phyloP scores from a whole-genome alignment of 1,140 invertebrate genomes.

The Brachionus calyciflorus region DNA sequence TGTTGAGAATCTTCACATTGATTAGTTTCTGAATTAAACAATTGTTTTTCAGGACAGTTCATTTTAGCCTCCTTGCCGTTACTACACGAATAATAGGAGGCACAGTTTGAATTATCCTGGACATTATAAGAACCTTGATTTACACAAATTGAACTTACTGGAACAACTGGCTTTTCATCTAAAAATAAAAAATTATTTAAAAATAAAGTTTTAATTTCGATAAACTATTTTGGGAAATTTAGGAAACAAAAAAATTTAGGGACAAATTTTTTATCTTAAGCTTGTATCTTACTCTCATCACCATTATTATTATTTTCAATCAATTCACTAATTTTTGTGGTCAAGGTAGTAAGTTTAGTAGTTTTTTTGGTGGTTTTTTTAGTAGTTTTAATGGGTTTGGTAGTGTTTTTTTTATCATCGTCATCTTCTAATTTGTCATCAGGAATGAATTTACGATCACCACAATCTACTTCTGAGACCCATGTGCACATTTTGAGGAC shows the following conservation, averaged over 20 bases:
- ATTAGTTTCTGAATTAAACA: slow-evolving; percentile 31
- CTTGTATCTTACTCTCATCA: slow-evolving; percentile 16
- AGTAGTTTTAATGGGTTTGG: slow-evolving; percentile 3
- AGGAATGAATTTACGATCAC: slow-evolving; percentile 3
- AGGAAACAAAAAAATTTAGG: too few relatives aligned
- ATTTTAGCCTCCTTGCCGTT: slow-evolving; percentile 25
- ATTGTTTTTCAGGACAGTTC: slow-evolving; percentile 37
- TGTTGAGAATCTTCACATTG: slow-evolving; percentile 44
- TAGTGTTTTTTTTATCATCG: slow-evolving; percentile 21
- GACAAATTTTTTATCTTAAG: too few relatives aligned
- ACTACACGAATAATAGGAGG: slow-evolving; percentile 27
- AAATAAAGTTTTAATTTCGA: not conserved
- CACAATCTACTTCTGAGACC: slow-evolving; percentile 31
- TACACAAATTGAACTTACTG: not conserved
- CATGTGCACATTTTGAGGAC: slow-evolving; percentile 28
- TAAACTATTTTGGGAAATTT: too few relatives aligned
- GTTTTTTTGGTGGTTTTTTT: slow-evolving; percentile 11
- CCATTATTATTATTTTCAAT: not conserved
- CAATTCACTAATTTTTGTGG: not conserved
- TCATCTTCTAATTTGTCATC: slow-evolving; percentile 20
- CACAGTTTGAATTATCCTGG: slow-evolving; percentile 11
- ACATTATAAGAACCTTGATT: slow-evolving; percentile 16
- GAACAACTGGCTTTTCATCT: slow-evolving; percentile 5
- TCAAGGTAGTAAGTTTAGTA: not conserved
- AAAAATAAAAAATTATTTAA: slow-evolving; percentile 5